phyloP scores from a whole-genome alignment of 64 coral and sea anemone genomes.

The Pocillopora verrucosa region DNA sequence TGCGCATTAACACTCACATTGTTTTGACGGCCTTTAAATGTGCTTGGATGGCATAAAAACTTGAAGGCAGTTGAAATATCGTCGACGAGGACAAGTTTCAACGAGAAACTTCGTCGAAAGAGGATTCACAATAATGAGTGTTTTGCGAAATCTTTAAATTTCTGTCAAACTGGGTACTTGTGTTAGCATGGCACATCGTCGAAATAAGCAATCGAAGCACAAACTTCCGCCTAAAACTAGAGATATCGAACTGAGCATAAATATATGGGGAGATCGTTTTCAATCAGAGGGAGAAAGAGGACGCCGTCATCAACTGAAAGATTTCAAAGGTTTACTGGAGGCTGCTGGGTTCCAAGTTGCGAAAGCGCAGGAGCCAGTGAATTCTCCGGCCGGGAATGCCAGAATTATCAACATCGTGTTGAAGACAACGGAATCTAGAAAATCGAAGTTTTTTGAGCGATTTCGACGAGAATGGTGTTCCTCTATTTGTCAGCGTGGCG shows the following conservation, averaged over 20 bases:
- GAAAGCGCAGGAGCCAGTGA: not conserved
- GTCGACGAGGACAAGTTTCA: too few relatives aligned
- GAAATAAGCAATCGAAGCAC: not conserved
- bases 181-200: slow-evolving; percentile 34
- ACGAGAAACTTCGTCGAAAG: not conserved
- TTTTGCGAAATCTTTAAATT: not conserved
- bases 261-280: not conserved
- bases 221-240: not conserved
- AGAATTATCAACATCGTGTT: slow-evolving; percentile 14
- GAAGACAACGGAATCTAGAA: not conserved
- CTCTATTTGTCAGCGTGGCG: slow-evolving; percentile 24
- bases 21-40: slow-evolving; percentile 1
- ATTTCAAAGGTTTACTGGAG: not conserved
- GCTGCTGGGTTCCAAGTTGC: not conserved
- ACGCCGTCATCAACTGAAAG: not conserved
- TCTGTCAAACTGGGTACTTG: not conserved
- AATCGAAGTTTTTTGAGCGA: slow-evolving; percentile 46
- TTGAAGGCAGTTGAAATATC: not conserved
- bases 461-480: slow-evolving; percentile 58
- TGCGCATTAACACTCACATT: not conserved
- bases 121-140: too few relatives aligned
- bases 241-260: not conserved
- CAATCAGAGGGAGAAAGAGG: not conserved
- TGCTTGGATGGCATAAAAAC: not conserved
- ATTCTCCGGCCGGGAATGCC: not conserved